These are phyloP conservation scores for Alca torda DNA, from an alignment of 2,797 vertebrate species.

Conservation along the genomic window DNA sequence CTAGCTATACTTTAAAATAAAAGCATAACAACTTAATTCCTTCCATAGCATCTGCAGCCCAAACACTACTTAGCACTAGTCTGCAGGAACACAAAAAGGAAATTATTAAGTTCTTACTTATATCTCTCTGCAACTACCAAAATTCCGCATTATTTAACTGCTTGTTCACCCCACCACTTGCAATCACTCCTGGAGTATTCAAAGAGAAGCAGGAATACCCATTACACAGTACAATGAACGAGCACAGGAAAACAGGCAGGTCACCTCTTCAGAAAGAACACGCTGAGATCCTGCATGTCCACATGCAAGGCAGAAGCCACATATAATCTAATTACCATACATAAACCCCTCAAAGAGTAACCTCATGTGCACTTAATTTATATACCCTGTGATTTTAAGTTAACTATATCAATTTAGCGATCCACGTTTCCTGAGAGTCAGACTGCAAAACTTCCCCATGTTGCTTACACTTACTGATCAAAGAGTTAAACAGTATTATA, in stretches of 20 bases:
- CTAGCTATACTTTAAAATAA: background rate
- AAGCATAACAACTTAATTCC: background rate
- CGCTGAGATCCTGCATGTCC: background rate
- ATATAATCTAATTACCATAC: background rate
- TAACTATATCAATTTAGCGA: accelerated
- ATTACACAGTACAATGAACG: accelerated
- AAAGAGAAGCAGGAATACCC: background rate
- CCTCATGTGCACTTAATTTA: background rate
- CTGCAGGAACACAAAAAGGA: background rate
- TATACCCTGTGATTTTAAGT: background rate
- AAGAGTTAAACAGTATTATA: background rate
- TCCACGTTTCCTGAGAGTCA: accelerated
- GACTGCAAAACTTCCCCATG: background rate
- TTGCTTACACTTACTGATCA: background rate
- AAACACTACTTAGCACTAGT: background rate
- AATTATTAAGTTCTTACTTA: background rate
- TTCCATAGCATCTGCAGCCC: background rate
- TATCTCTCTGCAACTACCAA: background rate
- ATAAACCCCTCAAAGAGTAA: background rate
- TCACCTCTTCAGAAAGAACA: background rate
- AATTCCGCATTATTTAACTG: background rate
- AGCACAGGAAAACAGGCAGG: background rate
- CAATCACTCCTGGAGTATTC: background rate
- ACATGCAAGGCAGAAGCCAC: background rate
- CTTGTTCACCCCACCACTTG: background rate